These are phyloP conservation scores for Drosophila chauvacae DNA, from an alignment of 1,140 invertebrate species.

Conservation along the genomic window DNA sequence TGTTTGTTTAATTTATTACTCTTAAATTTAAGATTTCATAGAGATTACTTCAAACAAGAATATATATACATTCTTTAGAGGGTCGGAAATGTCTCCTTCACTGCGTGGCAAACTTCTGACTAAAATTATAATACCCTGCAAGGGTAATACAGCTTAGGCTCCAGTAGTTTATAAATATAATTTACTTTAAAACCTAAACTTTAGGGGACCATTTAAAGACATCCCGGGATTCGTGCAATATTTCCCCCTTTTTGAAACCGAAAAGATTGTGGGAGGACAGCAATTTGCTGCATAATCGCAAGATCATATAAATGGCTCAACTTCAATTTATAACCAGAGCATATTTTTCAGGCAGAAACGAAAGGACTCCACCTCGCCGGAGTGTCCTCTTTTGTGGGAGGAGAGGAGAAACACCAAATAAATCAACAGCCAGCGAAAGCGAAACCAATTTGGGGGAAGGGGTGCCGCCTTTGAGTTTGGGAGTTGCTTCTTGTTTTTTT, in stretches of 20 bases:
- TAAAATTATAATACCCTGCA: too few relatives aligned
- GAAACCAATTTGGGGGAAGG: slow-evolving; percentile 39
- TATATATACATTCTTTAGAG: too few relatives aligned
- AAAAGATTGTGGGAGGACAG: neutral
- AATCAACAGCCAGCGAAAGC: slow-evolving; percentile 75
- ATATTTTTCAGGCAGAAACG: slow-evolving; percentile 55
- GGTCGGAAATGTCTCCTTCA: too few relatives aligned
- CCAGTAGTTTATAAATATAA: neutral
- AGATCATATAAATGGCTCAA: slow-evolving; percentile 78
- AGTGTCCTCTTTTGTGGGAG: slow-evolving; percentile 56
- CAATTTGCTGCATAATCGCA: slow-evolving; percentile 74
- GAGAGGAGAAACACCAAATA: slow-evolving; percentile 65
- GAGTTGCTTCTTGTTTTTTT: slow-evolving; percentile 11
- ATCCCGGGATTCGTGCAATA: neutral
- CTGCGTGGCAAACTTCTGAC: too few relatives aligned
- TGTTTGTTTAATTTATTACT: neutral
- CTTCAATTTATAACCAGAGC: slow-evolving; percentile 73
- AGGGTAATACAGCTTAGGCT: too few relatives aligned
- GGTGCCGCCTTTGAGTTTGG: neutral
- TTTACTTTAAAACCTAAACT: neutral
- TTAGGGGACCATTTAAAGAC: neutral
- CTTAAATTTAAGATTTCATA: too few relatives aligned
- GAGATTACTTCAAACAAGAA: too few relatives aligned
- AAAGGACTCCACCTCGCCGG: slow-evolving; percentile 29
- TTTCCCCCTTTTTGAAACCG: neutral